These are phyloP conservation scores for Nematostella vectensis DNA, from an alignment of 92 coral and sea anemone species.

Conservation along the genomic window DNA sequence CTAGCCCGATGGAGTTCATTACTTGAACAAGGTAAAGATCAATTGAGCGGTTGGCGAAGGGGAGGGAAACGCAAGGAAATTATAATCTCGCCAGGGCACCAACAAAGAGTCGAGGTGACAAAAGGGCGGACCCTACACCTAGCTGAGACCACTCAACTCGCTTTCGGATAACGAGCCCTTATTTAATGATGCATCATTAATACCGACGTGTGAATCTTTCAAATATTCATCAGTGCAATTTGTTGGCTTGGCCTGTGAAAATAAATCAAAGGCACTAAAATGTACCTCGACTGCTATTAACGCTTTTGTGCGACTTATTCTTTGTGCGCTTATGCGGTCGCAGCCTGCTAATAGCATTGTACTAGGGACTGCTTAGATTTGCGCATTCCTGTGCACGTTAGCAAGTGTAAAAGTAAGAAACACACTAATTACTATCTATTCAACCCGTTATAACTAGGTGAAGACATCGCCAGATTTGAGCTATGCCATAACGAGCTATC, in stretches of 20 bases:
- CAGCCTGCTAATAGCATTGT: too few species aligned
- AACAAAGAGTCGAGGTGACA: slow-evolving; percentile 44
- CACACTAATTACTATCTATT: not conserved
- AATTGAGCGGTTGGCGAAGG: slow-evolving; percentile 6
- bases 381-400: slow-evolving; percentile 23
- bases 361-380: too few species aligned
- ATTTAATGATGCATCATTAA: slow-evolving; percentile 49
- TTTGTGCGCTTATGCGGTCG: too few species aligned
- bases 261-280: not conserved
- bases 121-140: slow-evolving; percentile 45
- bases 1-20: too few species aligned
- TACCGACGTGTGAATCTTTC: slow-evolving; percentile 39
- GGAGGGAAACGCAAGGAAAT: slow-evolving; percentile 19
- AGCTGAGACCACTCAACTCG: slow-evolving; percentile 18
- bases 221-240: slow-evolving; percentile 53
- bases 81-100: slow-evolving; percentile 30
- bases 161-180: slow-evolving; percentile 50
- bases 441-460: not conserved
- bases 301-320: too few species aligned
- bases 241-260: slow-evolving; percentile 2
- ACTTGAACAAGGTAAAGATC: slow-evolving; percentile 31
- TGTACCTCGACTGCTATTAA: not conserved
- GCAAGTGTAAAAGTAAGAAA: slow-evolving; percentile 9
- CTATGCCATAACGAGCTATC: too few species aligned
- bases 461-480: too few species aligned